Evolutionary conservation across 2,888 invertebrate genomes (phyloP).

Genomic region (Ryuthela nishihirai): DNA sequence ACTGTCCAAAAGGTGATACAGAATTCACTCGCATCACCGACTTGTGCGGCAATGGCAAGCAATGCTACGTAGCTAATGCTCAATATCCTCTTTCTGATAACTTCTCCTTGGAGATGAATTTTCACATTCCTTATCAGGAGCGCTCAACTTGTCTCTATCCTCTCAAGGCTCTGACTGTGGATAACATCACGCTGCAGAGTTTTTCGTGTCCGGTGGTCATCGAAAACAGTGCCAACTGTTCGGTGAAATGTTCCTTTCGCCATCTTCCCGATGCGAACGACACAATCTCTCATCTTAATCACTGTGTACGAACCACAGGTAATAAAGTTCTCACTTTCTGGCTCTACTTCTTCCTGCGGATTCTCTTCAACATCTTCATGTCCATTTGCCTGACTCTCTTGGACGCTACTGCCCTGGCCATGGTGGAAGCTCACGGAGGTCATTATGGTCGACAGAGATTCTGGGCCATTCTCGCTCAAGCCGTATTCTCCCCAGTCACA

Average conservation of each 20-base stretch:
- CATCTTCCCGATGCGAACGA: slow-evolving; percentile 30
- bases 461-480: slow-evolving; percentile 52
- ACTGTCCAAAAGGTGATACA: slow-evolving; percentile 17
- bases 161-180: slow-evolving; percentile 14
- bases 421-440: slow-evolving; percentile 72
- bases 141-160: slow-evolving; percentile 21
- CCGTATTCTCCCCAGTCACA: slow-evolving; percentile 47
- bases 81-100: slow-evolving; percentile 18
- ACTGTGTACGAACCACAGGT: slow-evolving; percentile 18
- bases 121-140: slow-evolving; percentile 21
- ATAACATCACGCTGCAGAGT: background rate
- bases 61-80: slow-evolving; percentile 18
- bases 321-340: slow-evolving; percentile 62
- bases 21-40: slow-evolving; percentile 5
- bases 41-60: slow-evolving; percentile 5
- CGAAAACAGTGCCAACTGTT: slow-evolving; percentile 12
- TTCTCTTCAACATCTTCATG: slow-evolving; percentile 74
- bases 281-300: slow-evolving; percentile 26
- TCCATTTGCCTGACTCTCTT: slow-evolving; percentile 81
- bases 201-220: slow-evolving; percentile 17
- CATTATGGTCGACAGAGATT: slow-evolving; percentile 51
- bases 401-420: slow-evolving; percentile 80
- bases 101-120: slow-evolving; percentile 15
- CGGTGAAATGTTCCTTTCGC: slow-evolving; percentile 26
- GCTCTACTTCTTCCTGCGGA: slow-evolving; percentile 73